A percentile compares a stretch with the other conserved stretches of the same genome.
Conservation (phyloP, 2,113 vertebrate genomes). For the Brevimyrus niger region DNA sequence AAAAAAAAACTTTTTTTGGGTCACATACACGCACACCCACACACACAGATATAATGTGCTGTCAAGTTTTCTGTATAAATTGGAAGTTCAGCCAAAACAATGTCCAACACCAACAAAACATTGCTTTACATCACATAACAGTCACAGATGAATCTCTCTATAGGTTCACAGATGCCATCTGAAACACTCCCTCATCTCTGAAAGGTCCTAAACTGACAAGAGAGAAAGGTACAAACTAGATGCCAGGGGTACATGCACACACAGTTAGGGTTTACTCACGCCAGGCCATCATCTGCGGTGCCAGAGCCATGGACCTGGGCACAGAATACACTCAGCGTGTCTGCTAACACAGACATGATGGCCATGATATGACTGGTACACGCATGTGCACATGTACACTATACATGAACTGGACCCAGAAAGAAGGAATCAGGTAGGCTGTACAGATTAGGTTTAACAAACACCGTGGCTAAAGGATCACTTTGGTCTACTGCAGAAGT, state of each 20-base stretch:
- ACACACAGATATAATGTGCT: background rate
- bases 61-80: background rate
- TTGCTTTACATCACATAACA: background rate
- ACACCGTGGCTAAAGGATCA: background rate
- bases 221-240: background rate
- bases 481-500: background rate
- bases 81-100: background rate
- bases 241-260: background rate
- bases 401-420: background rate
- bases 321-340: background rate
- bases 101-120: background rate
- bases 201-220: background rate
- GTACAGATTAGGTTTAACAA: background rate
- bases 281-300: background rate
- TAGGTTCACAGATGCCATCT: background rate
- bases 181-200: background rate
- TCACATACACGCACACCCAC: background rate
- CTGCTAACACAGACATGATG: background rate
- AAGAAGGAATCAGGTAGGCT: background rate
- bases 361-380: background rate
- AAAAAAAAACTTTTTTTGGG: background rate
- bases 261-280: background rate
- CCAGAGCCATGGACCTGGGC: background rate
- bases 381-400: background rate
- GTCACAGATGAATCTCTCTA: background rate